Percentiles rank a stretch among this genome's conserved stretches.
Evolutionary conservation across 2,888 invertebrate genomes (phyloP).

Genomic region (Oscheius myriophilus): DNA sequence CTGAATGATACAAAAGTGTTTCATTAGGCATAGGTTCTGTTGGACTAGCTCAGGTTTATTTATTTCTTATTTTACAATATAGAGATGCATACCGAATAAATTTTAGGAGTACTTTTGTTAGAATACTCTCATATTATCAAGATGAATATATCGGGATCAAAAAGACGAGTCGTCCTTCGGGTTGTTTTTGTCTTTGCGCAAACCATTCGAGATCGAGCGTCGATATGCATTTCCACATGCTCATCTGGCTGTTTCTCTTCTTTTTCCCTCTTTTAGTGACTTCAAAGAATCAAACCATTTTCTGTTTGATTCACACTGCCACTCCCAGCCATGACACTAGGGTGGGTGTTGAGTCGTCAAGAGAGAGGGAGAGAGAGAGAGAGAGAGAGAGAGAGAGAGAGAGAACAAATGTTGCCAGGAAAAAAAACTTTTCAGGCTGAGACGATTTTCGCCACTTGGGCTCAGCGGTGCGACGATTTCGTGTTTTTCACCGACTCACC

Average conservation of each 20-base stretch:
- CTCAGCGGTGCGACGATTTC: conserved; percentile 55
- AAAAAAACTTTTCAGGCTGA: conserved; percentile 39
- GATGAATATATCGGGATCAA: too few relatives aligned
- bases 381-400: background rate
- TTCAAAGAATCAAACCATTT: conserved; percentile 31
- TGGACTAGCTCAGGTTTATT: too few relatives aligned
- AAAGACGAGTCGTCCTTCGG: too few relatives aligned
- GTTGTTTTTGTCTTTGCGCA: too few relatives aligned
- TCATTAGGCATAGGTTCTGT: too few relatives aligned
- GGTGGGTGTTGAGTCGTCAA: conserved; percentile 31
- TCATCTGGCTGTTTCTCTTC: background rate
- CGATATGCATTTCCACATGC: background rate
- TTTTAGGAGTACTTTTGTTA: too few relatives aligned
- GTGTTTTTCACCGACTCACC: conserved; percentile 61
- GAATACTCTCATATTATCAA: too few relatives aligned
- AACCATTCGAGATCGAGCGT: too few relatives aligned
- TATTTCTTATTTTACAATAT: too few relatives aligned
- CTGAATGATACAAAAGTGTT: too few relatives aligned
- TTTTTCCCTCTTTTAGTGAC: background rate
- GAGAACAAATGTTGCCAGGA: background rate
- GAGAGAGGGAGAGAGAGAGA: background rate
- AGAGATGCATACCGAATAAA: too few relatives aligned
- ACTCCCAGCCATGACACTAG: conserved; percentile 60
- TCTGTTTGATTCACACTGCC: conserved; percentile 62
- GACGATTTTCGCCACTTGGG: conserved; percentile 59